phyloP scores from a whole-genome alignment of 2,888 invertebrate genomes.

The Masnerella sp. region DNA sequence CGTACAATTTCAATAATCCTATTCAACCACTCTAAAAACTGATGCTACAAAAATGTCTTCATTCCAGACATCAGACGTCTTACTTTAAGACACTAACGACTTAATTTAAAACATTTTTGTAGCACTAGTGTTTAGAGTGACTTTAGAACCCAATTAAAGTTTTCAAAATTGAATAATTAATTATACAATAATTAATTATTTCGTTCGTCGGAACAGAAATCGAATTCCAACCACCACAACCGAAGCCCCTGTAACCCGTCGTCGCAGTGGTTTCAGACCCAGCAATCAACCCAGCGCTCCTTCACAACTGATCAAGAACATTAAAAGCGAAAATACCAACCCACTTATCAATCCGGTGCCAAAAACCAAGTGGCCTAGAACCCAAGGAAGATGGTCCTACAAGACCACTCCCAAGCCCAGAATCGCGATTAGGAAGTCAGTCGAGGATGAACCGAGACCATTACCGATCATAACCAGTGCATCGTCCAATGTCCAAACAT shows the following conservation, averaged over 20 bases:
- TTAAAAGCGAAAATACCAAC: conserved; percentile 53
- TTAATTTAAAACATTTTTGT: too few species aligned
- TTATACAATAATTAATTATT: conserved; percentile 33
- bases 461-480: conserved; percentile 59
- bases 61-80: too few species aligned
- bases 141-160: too few species aligned
- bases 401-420: conserved; percentile 93
- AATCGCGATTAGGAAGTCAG: conserved; percentile 87
- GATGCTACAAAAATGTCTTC: too few species aligned
- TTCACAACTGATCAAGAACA: conserved; percentile 72
- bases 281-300: conserved; percentile 79
- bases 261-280: conserved; percentile 84
- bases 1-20: conserved; percentile 58
- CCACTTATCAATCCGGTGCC: conserved; percentile 80
- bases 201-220: conserved; percentile 49
- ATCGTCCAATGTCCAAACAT: conserved; percentile 18
- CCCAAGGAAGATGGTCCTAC: conserved; percentile 93
- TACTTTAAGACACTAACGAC: too few species aligned
- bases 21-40: not conserved
- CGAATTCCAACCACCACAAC: conserved; percentile 70
- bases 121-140: too few species aligned
- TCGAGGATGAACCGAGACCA: conserved; percentile 71
- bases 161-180: conserved; percentile 26
- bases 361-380: conserved; percentile 89
- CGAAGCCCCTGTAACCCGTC: conserved; percentile 68